phyloP scores from a whole-genome alignment of 2,888 invertebrate species.

The Tachina grossa region DNA sequence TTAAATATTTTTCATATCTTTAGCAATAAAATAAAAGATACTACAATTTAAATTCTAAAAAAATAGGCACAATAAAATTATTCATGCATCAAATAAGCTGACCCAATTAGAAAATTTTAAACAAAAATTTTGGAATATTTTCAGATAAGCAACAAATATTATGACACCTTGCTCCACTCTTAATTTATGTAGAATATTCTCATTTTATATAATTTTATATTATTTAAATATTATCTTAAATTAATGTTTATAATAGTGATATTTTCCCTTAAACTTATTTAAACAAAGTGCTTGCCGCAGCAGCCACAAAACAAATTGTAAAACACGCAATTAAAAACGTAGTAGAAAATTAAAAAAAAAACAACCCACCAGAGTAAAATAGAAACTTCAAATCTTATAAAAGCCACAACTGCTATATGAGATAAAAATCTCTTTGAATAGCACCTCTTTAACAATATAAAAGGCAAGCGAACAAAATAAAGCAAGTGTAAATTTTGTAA shows the following conservation, averaged over 20 bases:
- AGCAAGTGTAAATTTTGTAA: neutral
- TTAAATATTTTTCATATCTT: too few relatives aligned
- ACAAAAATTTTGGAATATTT: too few relatives aligned
- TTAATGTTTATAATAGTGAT: neutral
- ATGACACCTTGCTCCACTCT: constrained; percentile 15
- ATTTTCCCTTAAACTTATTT: neutral
- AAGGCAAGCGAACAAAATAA: constrained; percentile 13
- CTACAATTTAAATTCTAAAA: too few relatives aligned
- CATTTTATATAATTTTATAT: neutral
- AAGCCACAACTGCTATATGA: constrained; percentile 1
- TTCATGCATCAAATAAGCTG: too few relatives aligned
- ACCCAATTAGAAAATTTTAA: too few relatives aligned
- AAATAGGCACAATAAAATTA: too few relatives aligned
- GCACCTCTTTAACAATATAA: constrained; percentile 20
- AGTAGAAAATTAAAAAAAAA: neutral
- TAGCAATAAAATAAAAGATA: too few relatives aligned
- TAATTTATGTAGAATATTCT: neutral
- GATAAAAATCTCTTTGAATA: constrained; percentile 47
- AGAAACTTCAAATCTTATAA: constrained; percentile 10
- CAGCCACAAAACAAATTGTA: neutral
- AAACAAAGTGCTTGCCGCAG: constrained; percentile 16
- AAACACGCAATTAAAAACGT: constrained; percentile 32
- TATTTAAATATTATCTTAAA: neutral
- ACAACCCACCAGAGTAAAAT: constrained; percentile 36
- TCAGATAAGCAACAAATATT: neutral